Base-by-base conservation (phyloP, 1,140 invertebrate genomes). In the Pristionchus pacificus region DNA sequence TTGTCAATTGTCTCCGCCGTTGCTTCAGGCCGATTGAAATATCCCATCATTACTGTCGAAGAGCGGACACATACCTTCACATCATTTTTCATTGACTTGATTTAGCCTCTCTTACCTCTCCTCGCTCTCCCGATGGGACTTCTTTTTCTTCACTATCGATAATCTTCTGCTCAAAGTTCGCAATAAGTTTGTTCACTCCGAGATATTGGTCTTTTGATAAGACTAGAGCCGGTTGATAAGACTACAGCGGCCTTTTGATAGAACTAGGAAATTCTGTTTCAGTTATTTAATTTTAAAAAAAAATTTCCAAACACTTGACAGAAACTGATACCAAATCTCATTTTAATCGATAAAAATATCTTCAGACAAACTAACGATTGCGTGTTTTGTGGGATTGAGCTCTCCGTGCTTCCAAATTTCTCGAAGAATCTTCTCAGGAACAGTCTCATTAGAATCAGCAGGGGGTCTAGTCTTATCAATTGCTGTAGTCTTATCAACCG, bases 1-100 rank as follows among this genome's bases (percentile, higher is more conserved):
- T 86, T 79, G 27, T 88, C 87, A 25, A 92, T 85, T 0, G 88
- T 89, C 49, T 91, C 88, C 14, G 74, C 74, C 3, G 78, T 79
- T 27, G 68, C 67, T 30, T 83, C 32, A 2, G 62, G 77, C 25
- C 63, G 32, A 25, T 78, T 79, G 24, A 82, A 57, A 60, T 79
- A 79, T 15, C 78, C 78, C 33, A 80, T 28, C 80, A 83, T 79
- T 1, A 80, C 60, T 1, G 70, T 78, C 6, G 80, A 65, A 27
- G 74, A 49, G 38, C 72, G 55, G 25, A 74, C 38, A 19, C 38
- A 49, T 49, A 49, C 19, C 38, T 49, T 6, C 38, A 30, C n/a
- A 24, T 33, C 6, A 10, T 10, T 49, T 10, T 6, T 6, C 6
- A 49, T 10, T 49, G 38, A 49, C 38, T 10, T 6, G 19, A 49